phyloP scores from a whole-genome alignment of 2,888 invertebrate genomes.

The Prionchulus punctatus region DNA sequence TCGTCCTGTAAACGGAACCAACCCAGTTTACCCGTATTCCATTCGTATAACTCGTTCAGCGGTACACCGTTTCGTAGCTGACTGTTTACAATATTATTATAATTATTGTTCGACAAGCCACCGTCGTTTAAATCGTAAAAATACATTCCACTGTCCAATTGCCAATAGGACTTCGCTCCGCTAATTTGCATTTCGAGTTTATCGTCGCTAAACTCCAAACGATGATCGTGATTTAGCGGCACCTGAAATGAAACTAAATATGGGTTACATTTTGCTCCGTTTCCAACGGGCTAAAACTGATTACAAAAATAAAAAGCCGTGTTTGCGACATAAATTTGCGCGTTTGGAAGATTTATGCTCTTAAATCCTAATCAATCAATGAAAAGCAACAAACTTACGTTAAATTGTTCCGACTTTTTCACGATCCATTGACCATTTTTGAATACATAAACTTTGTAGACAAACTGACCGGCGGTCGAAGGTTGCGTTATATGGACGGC shows the following conservation, averaged over 20 bases:
- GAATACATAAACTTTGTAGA: neutral
- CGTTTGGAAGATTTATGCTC: too few species aligned
- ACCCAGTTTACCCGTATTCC: slow-evolving; percentile 19
- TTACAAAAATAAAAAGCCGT: too few species aligned
- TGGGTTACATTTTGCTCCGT: too few species aligned
- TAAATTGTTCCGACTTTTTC: neutral
- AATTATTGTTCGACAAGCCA: neutral
- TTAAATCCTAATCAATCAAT: too few species aligned
- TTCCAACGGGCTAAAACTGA: neutral
- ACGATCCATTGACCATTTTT: neutral
- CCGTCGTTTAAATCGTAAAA: neutral
- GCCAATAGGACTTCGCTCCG: neutral
- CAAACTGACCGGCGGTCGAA: neutral
- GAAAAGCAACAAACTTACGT: too few species aligned
- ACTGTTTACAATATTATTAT: neutral
- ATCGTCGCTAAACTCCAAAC: neutral
- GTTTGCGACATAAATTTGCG: too few species aligned
- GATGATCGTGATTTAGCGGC: neutral
- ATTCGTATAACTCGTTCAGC: slow-evolving; percentile 19
- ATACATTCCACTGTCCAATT: neutral
- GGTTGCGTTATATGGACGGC: slow-evolving; percentile 8
- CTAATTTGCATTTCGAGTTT: neutral
- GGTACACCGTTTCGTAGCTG: slow-evolving; percentile 12
- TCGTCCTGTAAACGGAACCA: slow-evolving; percentile 21
- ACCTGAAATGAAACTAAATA: neutral